Percentiles rank a stretch among this genome's conserved stretches.
Evolutionary conservation across 2,888 invertebrate genomes (phyloP).

Genomic region (Caenorhabditis virilis): DNA sequence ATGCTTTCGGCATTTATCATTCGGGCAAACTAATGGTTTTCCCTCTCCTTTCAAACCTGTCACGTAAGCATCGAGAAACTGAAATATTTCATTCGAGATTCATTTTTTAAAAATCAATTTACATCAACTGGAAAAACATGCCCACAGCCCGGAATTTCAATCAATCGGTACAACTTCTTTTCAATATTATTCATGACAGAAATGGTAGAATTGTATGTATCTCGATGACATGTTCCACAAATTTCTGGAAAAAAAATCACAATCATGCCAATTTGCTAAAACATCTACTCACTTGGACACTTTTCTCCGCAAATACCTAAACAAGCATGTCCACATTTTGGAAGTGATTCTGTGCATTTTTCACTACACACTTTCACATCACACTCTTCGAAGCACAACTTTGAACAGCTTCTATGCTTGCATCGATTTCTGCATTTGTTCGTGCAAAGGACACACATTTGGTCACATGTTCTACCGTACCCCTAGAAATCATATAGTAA

Average conservation of each 20-base stretch:
- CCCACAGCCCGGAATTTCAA: conserved; percentile 40
- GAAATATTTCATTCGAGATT: conserved; percentile 3
- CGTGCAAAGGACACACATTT: conserved; percentile 68
- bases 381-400: conserved; percentile 69
- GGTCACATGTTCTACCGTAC: conserved; percentile 50
- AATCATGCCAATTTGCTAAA: no score
- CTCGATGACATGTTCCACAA: conserved; percentile 74
- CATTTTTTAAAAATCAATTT: background rate
- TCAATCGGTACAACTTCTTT: conserved; percentile 26
- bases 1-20: background rate
- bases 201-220: conserved; percentile 53
- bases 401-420: conserved; percentile 68
- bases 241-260: no score
- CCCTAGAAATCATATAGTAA: conserved; percentile 10
- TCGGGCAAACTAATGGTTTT: conserved; percentile 5
- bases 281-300: conserved; percentile 73
- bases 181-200: background rate
- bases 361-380: conserved; percentile 69
- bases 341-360: conserved; percentile 67
- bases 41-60: background rate
- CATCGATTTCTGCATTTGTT: conserved; percentile 69
- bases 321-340: conserved; percentile 76
- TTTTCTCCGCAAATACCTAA: conserved; percentile 78
- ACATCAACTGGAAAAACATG: conserved; percentile 38
- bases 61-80: conserved; percentile 17